These are phyloP conservation scores for Nomia melanderi DNA, from an alignment of 1,140 invertebrate species.

Conservation along the genomic window DNA sequence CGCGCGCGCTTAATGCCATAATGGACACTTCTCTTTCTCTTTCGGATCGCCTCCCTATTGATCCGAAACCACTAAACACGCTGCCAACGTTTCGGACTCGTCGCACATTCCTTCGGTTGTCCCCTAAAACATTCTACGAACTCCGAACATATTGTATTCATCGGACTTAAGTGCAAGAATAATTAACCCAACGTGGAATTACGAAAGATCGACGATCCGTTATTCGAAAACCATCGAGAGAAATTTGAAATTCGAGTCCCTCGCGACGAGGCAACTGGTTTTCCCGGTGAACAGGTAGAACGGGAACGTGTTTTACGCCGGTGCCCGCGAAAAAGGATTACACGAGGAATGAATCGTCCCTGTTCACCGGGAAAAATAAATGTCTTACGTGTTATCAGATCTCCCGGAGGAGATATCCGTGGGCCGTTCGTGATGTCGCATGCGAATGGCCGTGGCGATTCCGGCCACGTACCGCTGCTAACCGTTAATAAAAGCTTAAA, in stretches of 20 bases:
- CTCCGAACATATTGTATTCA: no score
- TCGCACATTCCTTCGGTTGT: constrained; percentile 1
- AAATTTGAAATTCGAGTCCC: no score
- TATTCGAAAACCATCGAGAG: no score
- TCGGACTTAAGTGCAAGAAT: background rate
- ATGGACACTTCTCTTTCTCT: constrained; percentile 68
- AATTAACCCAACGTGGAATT: no score
- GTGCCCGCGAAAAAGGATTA: constrained; percentile 11
- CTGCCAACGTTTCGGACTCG: background rate
- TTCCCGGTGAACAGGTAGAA: no score
- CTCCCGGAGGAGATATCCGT: constrained; percentile 26
- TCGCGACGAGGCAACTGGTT: no score
- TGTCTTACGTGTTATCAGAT: constrained; percentile 44
- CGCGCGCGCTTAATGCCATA: constrained; percentile 67
- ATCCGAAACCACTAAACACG: constrained; percentile 36
- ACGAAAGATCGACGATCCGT: no score
- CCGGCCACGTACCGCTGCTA: constrained; percentile 77
- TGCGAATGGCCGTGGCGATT: constrained; percentile 71
- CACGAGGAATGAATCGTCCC: constrained; percentile 34
- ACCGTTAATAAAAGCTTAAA: constrained; percentile 81
- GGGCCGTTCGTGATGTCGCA: constrained; percentile 54
- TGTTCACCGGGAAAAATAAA: constrained; percentile 13
- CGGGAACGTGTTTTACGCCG: background rate
- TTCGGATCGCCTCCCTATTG: constrained; percentile 54
- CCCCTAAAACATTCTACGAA: background rate